phyloP scores from a whole-genome alignment of 2,113 vertebrate species.

The Rhinolophus ferrumequinum region DNA sequence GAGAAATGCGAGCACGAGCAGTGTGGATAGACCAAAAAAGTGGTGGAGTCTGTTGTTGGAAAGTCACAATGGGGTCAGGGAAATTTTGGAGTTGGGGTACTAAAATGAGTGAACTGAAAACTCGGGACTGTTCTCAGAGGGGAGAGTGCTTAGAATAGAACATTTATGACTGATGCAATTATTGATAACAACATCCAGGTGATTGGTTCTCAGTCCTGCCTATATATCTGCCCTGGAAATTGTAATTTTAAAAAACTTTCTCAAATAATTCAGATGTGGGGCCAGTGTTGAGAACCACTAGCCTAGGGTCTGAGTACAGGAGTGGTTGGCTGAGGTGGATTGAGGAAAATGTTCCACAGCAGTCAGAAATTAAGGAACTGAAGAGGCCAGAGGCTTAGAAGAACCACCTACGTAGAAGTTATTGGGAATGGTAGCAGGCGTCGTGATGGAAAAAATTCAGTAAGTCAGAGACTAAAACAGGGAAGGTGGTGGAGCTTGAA shows the following conservation, averaged over 20 bases:
- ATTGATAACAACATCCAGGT: neutral
- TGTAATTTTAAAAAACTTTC: neutral
- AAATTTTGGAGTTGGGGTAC: neutral
- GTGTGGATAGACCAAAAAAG: neutral
- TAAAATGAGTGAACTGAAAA: neutral
- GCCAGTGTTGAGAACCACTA: neutral
- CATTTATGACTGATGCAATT: neutral
- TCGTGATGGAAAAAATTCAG: neutral
- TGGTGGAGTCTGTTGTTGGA: neutral
- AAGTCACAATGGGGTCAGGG: neutral
- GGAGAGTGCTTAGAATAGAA: neutral
- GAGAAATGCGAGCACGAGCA: neutral
- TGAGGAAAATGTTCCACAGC: neutral
- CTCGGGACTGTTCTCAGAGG: neutral
- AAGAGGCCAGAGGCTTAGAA: neutral
- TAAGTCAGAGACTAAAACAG: neutral
- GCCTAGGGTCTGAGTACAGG: fast-evolving
- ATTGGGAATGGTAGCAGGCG: neutral
- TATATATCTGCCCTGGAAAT: neutral
- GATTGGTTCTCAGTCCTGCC: neutral
- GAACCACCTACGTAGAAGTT: neutral
- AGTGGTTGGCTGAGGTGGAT: neutral
- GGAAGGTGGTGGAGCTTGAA: neutral
- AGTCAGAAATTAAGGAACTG: neutral
- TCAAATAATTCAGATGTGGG: neutral